Evolutionary conservation across 1,140 invertebrate species (phyloP).

Genomic region (Rhagoletis pomonella): DNA sequence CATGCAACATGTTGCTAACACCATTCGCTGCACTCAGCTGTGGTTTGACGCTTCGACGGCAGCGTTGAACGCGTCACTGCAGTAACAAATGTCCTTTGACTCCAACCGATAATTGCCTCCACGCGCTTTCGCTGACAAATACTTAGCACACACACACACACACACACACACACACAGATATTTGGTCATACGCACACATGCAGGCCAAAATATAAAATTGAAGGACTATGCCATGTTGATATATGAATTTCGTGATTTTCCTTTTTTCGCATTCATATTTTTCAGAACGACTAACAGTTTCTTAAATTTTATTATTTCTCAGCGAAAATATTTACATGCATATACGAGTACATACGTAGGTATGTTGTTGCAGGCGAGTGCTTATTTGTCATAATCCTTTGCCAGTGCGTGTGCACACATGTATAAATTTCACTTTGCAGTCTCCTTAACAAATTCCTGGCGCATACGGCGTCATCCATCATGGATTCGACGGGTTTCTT

Average conservation of each 20-base stretch:
- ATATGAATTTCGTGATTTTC: background rate
- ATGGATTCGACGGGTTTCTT: constrained; percentile 11
- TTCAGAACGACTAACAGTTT: background rate
- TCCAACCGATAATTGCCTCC: constrained; percentile 20
- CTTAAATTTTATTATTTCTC: background rate
- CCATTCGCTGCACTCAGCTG: background rate
- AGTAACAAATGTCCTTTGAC: constrained; percentile 21
- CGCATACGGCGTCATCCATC: background rate
- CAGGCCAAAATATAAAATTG: background rate
- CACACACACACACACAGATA: background rate
- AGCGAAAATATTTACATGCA: background rate
- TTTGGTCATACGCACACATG: background rate
- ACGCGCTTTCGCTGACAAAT: background rate
- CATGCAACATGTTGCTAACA: background rate
- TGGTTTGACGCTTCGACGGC: background rate
- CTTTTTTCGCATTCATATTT: constrained; percentile 8
- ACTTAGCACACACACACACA: background rate
- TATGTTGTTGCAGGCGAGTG: background rate
- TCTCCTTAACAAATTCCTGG: background rate
- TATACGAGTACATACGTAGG: too few relatives aligned
- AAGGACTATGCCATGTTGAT: background rate
- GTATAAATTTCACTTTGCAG: background rate
- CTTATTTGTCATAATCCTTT: constrained; percentile 18
- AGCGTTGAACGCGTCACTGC: constrained; percentile 24
- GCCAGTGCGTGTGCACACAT: constrained; percentile 38